These are phyloP conservation scores for Pteropus rufus DNA, from an alignment of 2,797 vertebrate genomes.

Conservation along the genomic window DNA sequence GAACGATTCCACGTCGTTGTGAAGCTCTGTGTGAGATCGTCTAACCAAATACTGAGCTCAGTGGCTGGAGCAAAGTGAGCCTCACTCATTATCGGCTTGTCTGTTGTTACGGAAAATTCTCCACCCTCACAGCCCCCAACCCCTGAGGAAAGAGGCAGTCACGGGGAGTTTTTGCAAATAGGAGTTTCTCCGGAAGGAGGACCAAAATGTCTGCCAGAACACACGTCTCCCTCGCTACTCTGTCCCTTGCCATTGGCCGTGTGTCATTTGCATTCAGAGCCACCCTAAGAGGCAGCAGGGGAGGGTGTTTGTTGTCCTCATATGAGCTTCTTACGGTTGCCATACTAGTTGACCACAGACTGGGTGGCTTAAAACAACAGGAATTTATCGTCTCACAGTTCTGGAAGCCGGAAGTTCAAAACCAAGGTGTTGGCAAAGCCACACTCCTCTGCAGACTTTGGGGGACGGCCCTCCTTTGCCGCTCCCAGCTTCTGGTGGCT, in stretches of 20 bases:
- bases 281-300: no score
- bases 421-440: neutral
- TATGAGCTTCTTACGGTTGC: neutral
- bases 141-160: neutral
- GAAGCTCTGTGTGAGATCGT: neutral
- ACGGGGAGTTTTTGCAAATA: neutral
- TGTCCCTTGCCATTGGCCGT: no score
- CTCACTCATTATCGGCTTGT: neutral
- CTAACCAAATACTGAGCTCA: neutral
- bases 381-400: neutral
- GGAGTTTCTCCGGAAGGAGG: neutral
- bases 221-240: neutral
- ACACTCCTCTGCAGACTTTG: accelerated
- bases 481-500: neutral
- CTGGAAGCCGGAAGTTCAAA: neutral
- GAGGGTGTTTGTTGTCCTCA: neutral
- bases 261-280: neutral
- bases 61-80: neutral
- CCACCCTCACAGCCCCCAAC: neutral
- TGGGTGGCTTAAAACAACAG: neutral
- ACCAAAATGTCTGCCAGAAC: neutral
- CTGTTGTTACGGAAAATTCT: neutral
- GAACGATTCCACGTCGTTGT: neutral
- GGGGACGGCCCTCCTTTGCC: neutral
- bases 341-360: neutral